A percentile compares a stretch with the other conserved stretches of the same genome.
Evolutionary conservation across 2,113 vertebrate species (phyloP).

Genomic region (Lampris megalopsis): DNA sequence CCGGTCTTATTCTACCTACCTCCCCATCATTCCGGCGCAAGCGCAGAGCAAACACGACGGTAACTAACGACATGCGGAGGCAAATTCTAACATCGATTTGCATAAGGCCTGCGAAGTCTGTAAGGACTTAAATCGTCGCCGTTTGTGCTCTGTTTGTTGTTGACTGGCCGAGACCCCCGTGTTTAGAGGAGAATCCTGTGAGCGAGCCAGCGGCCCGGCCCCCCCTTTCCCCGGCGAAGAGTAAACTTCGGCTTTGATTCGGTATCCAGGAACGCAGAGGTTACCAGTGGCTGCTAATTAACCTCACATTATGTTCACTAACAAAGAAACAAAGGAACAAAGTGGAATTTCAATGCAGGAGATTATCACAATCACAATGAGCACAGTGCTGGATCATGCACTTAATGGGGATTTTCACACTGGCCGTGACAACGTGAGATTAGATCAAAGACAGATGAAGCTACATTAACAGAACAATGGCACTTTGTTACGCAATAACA

Average conservation of each 20-base stretch:
- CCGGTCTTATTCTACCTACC: not conserved
- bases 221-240: constrained; percentile 64
- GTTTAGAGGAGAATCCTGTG: constrained; percentile 66
- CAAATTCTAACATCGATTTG: constrained; percentile 54
- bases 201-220: constrained; percentile 56
- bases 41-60: constrained; percentile 46
- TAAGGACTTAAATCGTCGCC: constrained; percentile 68
- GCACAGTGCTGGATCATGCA: constrained; percentile 81
- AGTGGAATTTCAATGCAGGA: constrained; percentile 84
- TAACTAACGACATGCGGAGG: constrained; percentile 62
- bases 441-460: constrained; percentile 85
- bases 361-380: constrained; percentile 86
- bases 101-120: constrained; percentile 41
- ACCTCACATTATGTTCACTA: constrained; percentile 82
- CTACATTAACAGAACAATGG: constrained; percentile 83
- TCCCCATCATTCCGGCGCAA: constrained; percentile 41
- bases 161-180: constrained; percentile 69
- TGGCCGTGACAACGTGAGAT: constrained; percentile 82
- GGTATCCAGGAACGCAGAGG: constrained; percentile 79
- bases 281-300: constrained; percentile 87
- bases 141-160: constrained; percentile 75
- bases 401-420: constrained; percentile 84
- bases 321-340: constrained; percentile 88
- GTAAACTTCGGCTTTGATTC: constrained; percentile 83
- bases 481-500: constrained; percentile 81